These are phyloP conservation scores for Homarus gammarus DNA, from an alignment of 2,888 invertebrate species.

Conservation along the genomic window DNA sequence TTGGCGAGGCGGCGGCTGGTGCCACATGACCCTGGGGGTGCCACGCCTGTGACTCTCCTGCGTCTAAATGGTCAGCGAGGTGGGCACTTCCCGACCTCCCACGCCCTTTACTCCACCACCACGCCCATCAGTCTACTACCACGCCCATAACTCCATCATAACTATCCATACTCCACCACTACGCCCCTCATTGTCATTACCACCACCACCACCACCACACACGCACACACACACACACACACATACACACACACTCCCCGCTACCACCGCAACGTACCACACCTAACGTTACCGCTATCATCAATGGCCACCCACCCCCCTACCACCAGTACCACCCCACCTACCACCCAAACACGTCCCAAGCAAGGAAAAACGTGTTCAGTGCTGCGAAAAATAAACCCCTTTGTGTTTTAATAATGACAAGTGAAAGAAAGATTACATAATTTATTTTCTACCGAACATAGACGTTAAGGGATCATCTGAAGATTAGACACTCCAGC, in stretches of 20 bases:
- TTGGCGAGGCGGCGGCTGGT: background rate
- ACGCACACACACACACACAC: background rate
- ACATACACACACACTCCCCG: background rate
- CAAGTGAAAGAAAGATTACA: conserved; percentile 6
- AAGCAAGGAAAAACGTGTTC: too few relatives aligned
- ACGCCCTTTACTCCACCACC: too few relatives aligned
- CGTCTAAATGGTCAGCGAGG: background rate
- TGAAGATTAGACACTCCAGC: too few relatives aligned
- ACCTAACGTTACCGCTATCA: too few relatives aligned
- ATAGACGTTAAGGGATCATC: too few relatives aligned
- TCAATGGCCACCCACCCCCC: too few relatives aligned
- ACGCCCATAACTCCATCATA: background rate
- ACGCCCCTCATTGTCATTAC: background rate
- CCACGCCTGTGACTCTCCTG: background rate
- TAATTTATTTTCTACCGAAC: too few relatives aligned
- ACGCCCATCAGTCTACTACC: too few relatives aligned
- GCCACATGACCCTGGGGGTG: background rate
- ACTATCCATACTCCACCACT: background rate
- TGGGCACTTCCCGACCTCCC: too few relatives aligned
- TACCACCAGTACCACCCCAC: too few relatives aligned
- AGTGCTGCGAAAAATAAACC: too few relatives aligned
- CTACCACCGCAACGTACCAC: background rate
- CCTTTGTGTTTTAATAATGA: conserved; percentile 22
- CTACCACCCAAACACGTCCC: too few relatives aligned
- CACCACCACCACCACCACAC: background rate